These are phyloP conservation scores for Tetrao urogallus DNA, from an alignment of 2,113 vertebrate genomes.

Conservation along the genomic window DNA sequence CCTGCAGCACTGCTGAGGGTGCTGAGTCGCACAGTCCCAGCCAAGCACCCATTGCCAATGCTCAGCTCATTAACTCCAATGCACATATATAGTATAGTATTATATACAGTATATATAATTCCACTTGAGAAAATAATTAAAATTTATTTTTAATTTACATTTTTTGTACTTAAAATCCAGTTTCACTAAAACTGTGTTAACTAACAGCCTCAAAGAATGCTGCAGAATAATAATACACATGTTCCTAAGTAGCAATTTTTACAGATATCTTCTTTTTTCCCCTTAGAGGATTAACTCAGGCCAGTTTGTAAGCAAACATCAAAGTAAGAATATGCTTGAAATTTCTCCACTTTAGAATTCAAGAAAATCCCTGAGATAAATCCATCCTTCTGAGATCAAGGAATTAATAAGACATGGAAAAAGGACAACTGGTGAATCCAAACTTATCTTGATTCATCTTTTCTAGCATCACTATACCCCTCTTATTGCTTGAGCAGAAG, in stretches of 20 bases:
- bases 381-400: background rate
- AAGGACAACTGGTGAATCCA: background rate
- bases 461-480: background rate
- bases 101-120: background rate
- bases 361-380: background rate
- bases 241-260: background rate
- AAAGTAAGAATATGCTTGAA: fast-evolving
- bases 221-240: background rate
- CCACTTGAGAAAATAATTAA: background rate
- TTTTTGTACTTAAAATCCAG: background rate
- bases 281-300: background rate
- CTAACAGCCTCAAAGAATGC: background rate
- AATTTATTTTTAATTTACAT: background rate
- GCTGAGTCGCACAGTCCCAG: background rate
- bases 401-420: background rate
- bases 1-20: background rate
- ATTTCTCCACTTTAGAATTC: background rate
- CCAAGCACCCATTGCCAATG: fast-evolving
- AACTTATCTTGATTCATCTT: background rate
- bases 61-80: background rate
- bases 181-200: background rate
- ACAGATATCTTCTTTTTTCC: background rate
- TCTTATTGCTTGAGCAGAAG: background rate
- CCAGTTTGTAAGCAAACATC: background rate
- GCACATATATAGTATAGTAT: too few species aligned